Evolutionary conservation across 2,113 vertebrate species (phyloP), one percentile per base, ranked within the genome.

Genomic region (Brienomyrus brachyistius): DNA sequence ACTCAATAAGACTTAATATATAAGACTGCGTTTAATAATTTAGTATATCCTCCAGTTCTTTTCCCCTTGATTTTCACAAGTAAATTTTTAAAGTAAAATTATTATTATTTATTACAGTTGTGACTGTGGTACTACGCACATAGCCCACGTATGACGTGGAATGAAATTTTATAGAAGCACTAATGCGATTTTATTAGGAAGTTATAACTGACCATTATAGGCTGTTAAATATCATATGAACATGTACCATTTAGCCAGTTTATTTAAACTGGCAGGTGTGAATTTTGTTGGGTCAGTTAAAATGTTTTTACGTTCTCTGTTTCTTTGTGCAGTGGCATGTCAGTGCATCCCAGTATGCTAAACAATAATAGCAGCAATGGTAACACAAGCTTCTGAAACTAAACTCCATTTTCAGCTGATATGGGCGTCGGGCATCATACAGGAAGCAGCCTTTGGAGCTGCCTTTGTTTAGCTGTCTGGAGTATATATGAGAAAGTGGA

Each of bases 401-500:
- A 86, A 87, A 27, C 23, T 88, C 87, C 54, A n/a, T 84, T 88
- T 27, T 82, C 10, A 74, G n/a, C 27, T 47, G 40, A 82, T 47
- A 48, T 80, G 31, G 31, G 11, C 5, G 31, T 84, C 21, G 35
- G 2, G 13, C 35, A 40, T 40, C 23, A 47, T 19, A 47, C 9
- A 59, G 50, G 52, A 43, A 27, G 35, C 52, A 5, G 88, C 47
- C 62, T 77, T 23, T 88, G 56, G 10, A 13, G 43, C 45, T 77
- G 48, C 7, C 51, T 66, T 48, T 82, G 80, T 84, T 84, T 82
- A n/a, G 21, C 21, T 62, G 89, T 84, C 5, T 27, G 40, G 40
- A 84, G 40, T 84, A 15, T 84, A 87, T 51, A 89, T 88, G 83
- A 51, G 77, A 92, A 91, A 90, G 85, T 74, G 90, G 89, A 56